Conservation (phyloP, 1,140 invertebrate species). For the Heliothis virescens region DNA sequence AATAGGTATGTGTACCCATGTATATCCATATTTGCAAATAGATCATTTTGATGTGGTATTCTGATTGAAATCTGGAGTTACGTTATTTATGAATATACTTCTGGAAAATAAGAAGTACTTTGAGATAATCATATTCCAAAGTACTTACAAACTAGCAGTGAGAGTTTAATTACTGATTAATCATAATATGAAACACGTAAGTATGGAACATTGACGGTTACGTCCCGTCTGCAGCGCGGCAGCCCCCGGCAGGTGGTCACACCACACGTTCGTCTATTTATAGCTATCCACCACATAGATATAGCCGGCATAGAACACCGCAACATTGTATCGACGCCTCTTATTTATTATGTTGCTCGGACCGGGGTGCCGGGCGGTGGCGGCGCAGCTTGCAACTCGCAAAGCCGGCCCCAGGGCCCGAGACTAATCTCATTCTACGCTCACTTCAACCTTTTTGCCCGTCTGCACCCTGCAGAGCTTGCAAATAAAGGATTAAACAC, state of each 20-base stretch:
- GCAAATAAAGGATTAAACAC: constrained; percentile 40
- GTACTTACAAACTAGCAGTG: too few relatives aligned
- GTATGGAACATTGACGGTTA: not conserved
- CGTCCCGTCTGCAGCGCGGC: constrained; percentile 8
- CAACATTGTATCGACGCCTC: constrained; percentile 66
- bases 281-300: constrained; percentile 59
- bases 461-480: constrained; percentile 58
- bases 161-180: not conserved
- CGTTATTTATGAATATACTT: too few relatives aligned
- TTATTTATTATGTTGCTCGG: constrained; percentile 68
- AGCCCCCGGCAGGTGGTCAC: constrained; percentile 65
- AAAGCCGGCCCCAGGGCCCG: constrained; percentile 52
- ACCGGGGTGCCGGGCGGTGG: constrained; percentile 54
- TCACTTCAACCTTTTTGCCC: constrained; percentile 71
- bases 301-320: constrained; percentile 1
- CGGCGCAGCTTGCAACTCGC: constrained; percentile 56
- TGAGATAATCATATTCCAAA: too few relatives aligned
- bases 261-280: constrained; percentile 62
- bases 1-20: too few relatives aligned
- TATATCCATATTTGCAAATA: too few relatives aligned
- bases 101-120: too few relatives aligned
- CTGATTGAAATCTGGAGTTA: too few relatives aligned
- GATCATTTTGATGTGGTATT: too few relatives aligned
- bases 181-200: constrained; percentile 5
- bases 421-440: constrained; percentile 63